Evolutionary conservation across 2,113 vertebrate species (phyloP).

Genomic region (Zingel zingel): DNA sequence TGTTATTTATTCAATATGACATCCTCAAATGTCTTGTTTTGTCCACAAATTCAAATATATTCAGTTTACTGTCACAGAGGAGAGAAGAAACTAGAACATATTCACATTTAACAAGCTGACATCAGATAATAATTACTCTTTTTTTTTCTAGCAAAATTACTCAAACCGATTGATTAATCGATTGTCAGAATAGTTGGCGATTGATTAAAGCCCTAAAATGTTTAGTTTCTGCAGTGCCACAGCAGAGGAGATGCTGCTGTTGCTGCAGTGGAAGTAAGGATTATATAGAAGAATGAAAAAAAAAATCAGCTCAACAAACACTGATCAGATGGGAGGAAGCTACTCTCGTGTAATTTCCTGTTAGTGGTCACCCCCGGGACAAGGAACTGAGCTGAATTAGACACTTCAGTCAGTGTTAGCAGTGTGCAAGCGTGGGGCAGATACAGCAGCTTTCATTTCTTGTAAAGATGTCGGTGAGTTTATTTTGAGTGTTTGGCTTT

Average conservation of each 20-base stretch:
- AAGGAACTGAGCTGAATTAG: not conserved
- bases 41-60: too few relatives aligned
- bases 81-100: too few relatives aligned
- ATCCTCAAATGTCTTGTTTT: too few relatives aligned
- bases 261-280: not conserved
- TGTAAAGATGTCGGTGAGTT: conserved; percentile 9
- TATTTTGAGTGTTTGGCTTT: not conserved
- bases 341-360: conserved; percentile 70
- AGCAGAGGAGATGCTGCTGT: not conserved
- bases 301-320: conserved; percentile 3
- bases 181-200: too few relatives aligned
- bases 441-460: not conserved
- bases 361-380: conserved; percentile 42
- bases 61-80: too few relatives aligned
- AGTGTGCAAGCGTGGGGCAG: not conserved
- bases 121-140: too few relatives aligned
- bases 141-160: too few relatives aligned
- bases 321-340: conserved; percentile 41
- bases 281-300: conserved; percentile 17
- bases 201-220: too few relatives aligned
- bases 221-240: not conserved
- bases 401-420: conserved; percentile 7
- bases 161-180: too few relatives aligned
- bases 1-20: too few relatives aligned
- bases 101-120: too few relatives aligned